phyloP scores from a whole-genome alignment of 2,113 vertebrate genomes.

The Rhizomys pruinosus region DNA sequence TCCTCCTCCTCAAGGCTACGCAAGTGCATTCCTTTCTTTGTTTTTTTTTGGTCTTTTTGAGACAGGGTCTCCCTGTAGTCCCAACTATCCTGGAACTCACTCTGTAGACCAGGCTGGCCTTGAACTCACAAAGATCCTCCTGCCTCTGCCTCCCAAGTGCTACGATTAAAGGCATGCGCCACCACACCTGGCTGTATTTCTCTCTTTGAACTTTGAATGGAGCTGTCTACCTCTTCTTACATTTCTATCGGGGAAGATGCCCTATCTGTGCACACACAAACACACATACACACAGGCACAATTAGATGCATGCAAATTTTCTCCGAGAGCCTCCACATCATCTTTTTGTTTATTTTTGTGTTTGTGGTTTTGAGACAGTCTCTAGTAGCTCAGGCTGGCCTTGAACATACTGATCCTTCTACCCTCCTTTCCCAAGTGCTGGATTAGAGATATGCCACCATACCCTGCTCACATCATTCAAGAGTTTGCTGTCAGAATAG shows the following conservation, averaged over 20 bases:
- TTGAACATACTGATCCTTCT: not conserved
- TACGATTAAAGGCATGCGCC: no score
- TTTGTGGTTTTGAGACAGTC: not conserved
- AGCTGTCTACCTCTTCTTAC: not conserved
- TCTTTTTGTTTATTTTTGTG: no score
- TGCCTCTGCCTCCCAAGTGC: no score
- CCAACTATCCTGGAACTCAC: no score
- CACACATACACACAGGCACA: no score
- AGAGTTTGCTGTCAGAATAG: not conserved
- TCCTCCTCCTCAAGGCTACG: not conserved
- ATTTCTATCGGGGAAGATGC: conserved; percentile 22
- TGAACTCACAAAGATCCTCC: no score
- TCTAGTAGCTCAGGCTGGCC: not conserved
- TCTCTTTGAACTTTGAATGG: no score
- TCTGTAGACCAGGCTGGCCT: no score
- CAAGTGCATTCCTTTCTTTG: conserved; percentile 60
- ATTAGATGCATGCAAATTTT: not conserved
- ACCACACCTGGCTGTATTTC: no score
- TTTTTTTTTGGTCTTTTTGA: no score
- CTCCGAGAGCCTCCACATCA: not conserved
- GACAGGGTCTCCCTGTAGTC: no score
- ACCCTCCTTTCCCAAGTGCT: not conserved
- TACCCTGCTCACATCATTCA: not conserved
- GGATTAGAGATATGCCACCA: not conserved
- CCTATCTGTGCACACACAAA: no score